Conservation (phyloP, 64 coral and sea anemone species). For the Pocillopora verrucosa region DNA sequence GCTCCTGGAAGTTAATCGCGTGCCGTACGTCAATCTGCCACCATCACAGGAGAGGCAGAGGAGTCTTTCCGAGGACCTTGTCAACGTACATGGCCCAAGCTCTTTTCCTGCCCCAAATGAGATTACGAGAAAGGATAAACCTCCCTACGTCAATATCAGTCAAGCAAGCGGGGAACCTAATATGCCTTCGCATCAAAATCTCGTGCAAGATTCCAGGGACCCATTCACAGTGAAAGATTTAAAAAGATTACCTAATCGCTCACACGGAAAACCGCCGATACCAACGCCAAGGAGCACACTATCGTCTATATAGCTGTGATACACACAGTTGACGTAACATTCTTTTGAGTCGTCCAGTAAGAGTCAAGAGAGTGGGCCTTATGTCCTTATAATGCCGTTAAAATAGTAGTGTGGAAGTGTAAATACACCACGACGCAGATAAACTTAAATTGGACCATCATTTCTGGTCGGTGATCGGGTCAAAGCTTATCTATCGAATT, state of each 20-base stretch:
- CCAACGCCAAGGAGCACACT: conserved; percentile 16
- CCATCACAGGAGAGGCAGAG: neutral
- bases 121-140: neutral
- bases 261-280: conserved; percentile 9
- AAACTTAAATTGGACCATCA: no score
- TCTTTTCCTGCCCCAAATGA: neutral
- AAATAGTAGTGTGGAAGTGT: no score
- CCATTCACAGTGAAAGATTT: neutral
- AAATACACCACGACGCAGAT: no score
- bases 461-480: no score
- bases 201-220: neutral
- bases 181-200: neutral
- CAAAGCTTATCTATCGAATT: no score
- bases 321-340: neutral
- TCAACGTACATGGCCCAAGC: neutral
- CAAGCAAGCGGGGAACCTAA: no score
- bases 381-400: no score
- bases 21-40: neutral
- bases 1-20: neutral
- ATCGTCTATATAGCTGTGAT: neutral
- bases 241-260: neutral
- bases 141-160: neutral
- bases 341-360: neutral
- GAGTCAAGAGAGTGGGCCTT: neutral
- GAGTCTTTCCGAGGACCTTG: neutral